Evolutionary conservation across 2,888 invertebrate genomes (phyloP).

Genomic region (Biston betularia): DNA sequence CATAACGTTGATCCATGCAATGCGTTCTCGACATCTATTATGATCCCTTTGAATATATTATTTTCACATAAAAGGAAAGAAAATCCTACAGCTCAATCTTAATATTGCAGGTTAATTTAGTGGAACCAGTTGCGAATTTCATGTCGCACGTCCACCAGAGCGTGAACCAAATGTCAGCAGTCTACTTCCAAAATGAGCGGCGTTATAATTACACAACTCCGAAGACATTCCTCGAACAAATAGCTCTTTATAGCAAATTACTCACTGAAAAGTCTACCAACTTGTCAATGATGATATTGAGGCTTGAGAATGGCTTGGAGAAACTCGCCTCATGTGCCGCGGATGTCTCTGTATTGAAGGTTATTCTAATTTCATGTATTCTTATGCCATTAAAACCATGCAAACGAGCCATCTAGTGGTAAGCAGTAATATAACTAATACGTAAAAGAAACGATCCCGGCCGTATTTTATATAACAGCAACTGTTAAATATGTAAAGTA

Average conservation of each 20-base stretch:
- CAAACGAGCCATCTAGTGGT: no score
- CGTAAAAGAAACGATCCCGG: no score
- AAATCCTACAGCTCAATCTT: background rate
- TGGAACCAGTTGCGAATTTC: constrained; percentile 91
- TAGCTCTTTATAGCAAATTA: constrained; percentile 92
- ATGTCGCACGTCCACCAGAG: constrained; percentile 96
- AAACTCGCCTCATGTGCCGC: constrained; percentile 94
- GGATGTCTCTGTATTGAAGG: constrained; percentile 95
- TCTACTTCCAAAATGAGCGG: constrained; percentile 93
- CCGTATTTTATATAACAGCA: no score
- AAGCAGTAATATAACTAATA: no score
- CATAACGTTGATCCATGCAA: no score
- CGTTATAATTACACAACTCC: constrained; percentile 98
- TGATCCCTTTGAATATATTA: no score
- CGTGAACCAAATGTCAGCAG: constrained; percentile 93
- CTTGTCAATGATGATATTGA: constrained; percentile 90
- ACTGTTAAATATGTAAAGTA: no score
- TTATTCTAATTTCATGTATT: constrained; percentile 46
- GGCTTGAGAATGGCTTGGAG: constrained; percentile 95
- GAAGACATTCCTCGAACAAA: constrained; percentile 97
- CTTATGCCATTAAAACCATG: no score
- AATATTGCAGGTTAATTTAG: constrained; percentile 81
- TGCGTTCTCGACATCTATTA: no score
- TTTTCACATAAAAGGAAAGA: no score
- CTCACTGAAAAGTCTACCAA: constrained; percentile 89